Conservation (phyloP, 64 coral and sea anemone species). For the Cladopsammia gracilis region DNA sequence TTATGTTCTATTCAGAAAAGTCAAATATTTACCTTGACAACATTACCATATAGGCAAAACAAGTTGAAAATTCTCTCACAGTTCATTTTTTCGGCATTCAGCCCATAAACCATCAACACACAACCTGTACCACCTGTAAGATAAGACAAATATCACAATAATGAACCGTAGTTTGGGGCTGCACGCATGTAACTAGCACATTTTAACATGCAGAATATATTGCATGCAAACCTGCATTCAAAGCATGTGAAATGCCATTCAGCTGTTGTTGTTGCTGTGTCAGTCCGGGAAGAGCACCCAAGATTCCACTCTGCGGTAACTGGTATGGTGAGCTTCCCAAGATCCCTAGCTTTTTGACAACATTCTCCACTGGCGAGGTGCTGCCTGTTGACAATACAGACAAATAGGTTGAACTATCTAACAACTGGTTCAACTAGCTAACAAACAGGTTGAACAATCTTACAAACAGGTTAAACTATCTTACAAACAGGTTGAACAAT, state of each 20-base stretch:
- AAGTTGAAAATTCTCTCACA: constrained; percentile 99
- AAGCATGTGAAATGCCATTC: constrained; percentile 69
- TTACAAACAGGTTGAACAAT: neutral
- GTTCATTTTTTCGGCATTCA: constrained; percentile 98
- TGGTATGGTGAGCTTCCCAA: constrained; percentile 87
- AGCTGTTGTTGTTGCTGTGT: constrained; percentile 71
- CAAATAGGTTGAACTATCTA: neutral
- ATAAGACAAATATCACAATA: neutral
- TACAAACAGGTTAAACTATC: neutral
- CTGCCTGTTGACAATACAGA: constrained; percentile 36
- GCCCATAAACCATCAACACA: constrained; percentile 97
- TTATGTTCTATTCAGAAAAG: too few species aligned
- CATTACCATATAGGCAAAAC: constrained; percentile 99
- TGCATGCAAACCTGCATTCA: constrained; percentile 72
- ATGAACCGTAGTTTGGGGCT: too few species aligned
- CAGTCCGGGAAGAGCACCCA: constrained; percentile 83
- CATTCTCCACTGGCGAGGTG: constrained; percentile 75
- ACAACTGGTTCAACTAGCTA: neutral
- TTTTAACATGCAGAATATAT: too few species aligned
- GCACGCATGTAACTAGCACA: too few species aligned
- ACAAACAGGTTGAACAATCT: neutral
- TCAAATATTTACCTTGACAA: constrained; percentile 86
- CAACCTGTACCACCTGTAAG: constrained; percentile 87
- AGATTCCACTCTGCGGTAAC: constrained; percentile 78
- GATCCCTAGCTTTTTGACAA: constrained; percentile 81